Evolutionary conservation across 2,797 vertebrate genomes (phyloP).

Genomic region (Nyctibius grandis): DNA sequence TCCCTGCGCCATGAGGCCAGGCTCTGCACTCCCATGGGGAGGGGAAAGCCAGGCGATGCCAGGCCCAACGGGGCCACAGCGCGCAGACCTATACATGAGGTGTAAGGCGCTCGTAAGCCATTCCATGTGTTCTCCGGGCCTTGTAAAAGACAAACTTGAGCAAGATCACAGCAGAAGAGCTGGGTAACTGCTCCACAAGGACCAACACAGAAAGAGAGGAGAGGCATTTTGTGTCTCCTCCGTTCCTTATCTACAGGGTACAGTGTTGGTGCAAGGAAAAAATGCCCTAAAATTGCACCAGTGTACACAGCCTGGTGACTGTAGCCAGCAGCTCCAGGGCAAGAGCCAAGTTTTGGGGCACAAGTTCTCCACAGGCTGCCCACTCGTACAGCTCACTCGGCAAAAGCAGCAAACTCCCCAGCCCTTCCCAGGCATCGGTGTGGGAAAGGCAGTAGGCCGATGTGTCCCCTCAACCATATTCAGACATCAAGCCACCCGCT

Average conservation of each 20-base stretch:
- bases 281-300: not conserved
- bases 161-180: not conserved
- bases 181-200: not conserved
- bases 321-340: not conserved
- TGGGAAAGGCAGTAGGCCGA: not conserved
- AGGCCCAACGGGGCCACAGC: not conserved
- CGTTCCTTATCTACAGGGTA: not conserved
- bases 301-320: fast-evolving
- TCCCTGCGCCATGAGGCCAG: not conserved
- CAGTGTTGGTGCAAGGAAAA: not conserved
- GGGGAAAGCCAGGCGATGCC: not conserved
- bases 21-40: fast-evolving
- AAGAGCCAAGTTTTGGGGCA: not conserved
- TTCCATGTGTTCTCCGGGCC: not conserved
- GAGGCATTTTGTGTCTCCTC: not conserved
- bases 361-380: not conserved
- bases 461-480: not conserved
- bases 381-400: not conserved
- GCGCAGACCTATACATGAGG: not conserved
- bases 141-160: not conserved
- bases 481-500: not conserved
- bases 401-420: not conserved
- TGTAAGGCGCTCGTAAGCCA: not conserved
- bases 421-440: not conserved
- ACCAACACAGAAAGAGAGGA: not conserved